Percentiles rank a stretch among this genome's conserved stretches.
Evolutionary conservation across 2,888 invertebrate genomes (phyloP).

Genomic region (Hyalella azteca): DNA sequence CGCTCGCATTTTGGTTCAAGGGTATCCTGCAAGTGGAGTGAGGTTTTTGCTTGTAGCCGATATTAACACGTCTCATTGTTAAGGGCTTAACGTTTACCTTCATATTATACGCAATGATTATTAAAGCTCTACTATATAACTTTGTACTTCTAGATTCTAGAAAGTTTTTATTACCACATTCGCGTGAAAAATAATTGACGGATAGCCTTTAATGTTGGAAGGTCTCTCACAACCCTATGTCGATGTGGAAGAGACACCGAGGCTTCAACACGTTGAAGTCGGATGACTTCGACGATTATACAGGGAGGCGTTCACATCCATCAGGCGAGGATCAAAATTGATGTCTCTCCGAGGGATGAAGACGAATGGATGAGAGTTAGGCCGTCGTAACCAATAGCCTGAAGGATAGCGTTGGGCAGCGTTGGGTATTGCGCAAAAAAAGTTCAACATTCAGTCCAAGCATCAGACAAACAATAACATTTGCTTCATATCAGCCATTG

Average conservation of each 20-base stretch:
- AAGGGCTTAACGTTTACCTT: no score
- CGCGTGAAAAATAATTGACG: neutral
- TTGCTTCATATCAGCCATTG: no score
- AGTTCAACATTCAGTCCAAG: neutral
- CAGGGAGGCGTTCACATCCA: neutral
- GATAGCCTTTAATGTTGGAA: neutral
- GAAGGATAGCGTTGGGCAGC: no score
- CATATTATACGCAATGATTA: no score
- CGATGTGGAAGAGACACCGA: neutral
- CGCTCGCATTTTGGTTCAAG: no score
- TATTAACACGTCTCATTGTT: no score
- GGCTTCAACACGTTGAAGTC: neutral
- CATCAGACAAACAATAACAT: neutral
- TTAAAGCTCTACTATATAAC: no score
- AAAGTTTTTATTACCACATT: neutral
- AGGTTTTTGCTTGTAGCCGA: no score
- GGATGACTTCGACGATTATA: neutral
- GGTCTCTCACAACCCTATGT: neutral
- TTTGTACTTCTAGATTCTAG: no score
- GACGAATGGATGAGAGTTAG: no score
- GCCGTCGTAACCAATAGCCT: no score
- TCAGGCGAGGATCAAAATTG: constrained; percentile 22
- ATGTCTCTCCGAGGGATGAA: neutral
- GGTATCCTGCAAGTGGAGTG: no score
- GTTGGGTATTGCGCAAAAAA: neutral